A percentile compares a stretch with the other conserved stretches of the same genome.
phyloP scores from a whole-genome alignment of 92 coral and sea anemone species.

The Parazoanthus swiftii region DNA sequence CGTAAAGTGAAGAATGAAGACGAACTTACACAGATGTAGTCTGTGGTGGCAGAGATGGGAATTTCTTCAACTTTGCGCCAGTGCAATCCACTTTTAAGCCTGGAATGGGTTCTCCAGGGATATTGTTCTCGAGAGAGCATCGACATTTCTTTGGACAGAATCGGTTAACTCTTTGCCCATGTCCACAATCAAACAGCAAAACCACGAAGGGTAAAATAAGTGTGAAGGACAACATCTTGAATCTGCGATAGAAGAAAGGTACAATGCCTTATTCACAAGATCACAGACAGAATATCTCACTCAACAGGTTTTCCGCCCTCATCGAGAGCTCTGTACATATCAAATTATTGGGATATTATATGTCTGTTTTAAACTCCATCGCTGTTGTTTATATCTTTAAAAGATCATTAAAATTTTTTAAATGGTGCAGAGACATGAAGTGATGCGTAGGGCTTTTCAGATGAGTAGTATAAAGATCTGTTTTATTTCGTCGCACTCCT shows the following conservation, averaged over 20 bases:
- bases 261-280: neutral
- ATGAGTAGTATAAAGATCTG: no score
- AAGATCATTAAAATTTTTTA: no score
- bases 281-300: constrained; percentile 1
- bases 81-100: constrained; percentile 9
- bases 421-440: no score
- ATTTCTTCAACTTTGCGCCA: constrained; percentile 5
- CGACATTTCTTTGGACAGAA: constrained; percentile 5
- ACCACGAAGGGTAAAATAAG: neutral
- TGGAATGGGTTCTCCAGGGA: neutral
- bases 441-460: no score
- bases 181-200: neutral
- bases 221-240: neutral
- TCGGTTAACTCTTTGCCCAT: neutral
- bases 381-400: no score
- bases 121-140: neutral
- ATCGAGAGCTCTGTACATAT: neutral
- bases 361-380: neutral
- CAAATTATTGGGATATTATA: neutral
- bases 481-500: no score
- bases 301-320: constrained; percentile 6
- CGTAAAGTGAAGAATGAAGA: neutral
- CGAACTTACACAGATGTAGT: neutral
- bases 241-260: neutral
- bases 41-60: neutral